Evolutionary conservation across 2,888 invertebrate species (phyloP).

Genomic region (Apotomis turbidana): DNA sequence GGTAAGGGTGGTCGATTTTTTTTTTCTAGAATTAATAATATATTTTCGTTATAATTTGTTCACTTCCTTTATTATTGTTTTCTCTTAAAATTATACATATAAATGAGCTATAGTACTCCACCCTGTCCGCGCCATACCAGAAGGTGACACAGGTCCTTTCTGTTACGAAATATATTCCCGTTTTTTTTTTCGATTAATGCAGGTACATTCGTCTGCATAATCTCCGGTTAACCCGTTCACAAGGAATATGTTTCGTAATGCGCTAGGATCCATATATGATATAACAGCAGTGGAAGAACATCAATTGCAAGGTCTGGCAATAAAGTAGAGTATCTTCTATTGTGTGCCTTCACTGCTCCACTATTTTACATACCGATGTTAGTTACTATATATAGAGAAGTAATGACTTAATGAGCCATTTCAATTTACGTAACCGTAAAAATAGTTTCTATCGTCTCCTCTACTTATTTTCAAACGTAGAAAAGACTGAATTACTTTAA

Average conservation of each 20-base stretch:
- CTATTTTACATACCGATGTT: constrained; percentile 83
- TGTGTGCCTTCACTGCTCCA: constrained; percentile 65
- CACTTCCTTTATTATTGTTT: constrained; percentile 72
- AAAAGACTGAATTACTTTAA: constrained; percentile 75
- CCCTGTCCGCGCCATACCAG: constrained; percentile 58
- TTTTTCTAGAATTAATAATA: constrained; percentile 74
- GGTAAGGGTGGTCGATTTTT: constrained; percentile 60
- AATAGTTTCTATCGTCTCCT: constrained; percentile 64
- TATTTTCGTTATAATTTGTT: constrained; percentile 79
- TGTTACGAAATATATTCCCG: constrained; percentile 60
- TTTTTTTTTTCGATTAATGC: constrained; percentile 27
- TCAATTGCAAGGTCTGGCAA: constrained; percentile 51
- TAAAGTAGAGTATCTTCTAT: constrained; percentile 52
- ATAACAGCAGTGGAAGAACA: constrained; percentile 60
- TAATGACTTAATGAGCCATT: constrained; percentile 63
- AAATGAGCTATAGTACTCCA: constrained; percentile 57
- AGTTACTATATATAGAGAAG: constrained; percentile 74
- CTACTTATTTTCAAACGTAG: constrained; percentile 74
- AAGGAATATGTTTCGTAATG: constrained; percentile 61
- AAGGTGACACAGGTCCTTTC: constrained; percentile 54
- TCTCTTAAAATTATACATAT: constrained; percentile 59
- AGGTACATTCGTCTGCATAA: constrained; percentile 33
- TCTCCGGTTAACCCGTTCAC: constrained; percentile 10
- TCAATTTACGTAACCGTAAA: constrained; percentile 70
- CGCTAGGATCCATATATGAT: constrained; percentile 50